Percentiles rank a stretch among this genome's conserved stretches.
These are phyloP conservation scores for Hexactinellida sp. DNA, from an alignment of 37 sponge, comb jelly and placozoan species.

Conservation along the genomic window DNA sequence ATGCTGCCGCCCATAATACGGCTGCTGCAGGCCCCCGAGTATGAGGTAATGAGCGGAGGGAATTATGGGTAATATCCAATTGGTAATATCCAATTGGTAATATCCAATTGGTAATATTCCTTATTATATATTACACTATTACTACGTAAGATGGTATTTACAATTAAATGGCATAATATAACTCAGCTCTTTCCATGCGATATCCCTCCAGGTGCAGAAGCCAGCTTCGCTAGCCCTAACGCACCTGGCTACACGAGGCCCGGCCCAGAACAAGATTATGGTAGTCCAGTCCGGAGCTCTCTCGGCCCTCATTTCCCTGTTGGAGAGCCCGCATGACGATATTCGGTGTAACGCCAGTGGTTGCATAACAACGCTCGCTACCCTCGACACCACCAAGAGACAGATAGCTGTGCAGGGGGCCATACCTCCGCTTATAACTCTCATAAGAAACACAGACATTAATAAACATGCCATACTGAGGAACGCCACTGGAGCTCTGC, in stretches of 20 bases:
- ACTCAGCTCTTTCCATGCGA: no score
- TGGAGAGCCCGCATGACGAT: constrained; percentile 34
- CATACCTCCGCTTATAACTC: constrained; percentile 34
- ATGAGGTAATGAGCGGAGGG: constrained; percentile 44
- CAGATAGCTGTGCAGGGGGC: constrained; percentile 58
- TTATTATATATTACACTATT: no score
- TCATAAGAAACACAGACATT: constrained; percentile 28
- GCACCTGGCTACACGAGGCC: constrained; percentile 61
- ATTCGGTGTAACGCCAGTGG: constrained; percentile 87
- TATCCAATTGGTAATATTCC: no score
- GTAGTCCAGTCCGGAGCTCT: constrained; percentile 53
- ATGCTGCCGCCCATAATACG: constrained; percentile 55
- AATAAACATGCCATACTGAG: constrained; percentile 39
- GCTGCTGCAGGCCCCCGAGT: constrained; percentile 47
- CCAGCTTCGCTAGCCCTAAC: constrained; percentile 66
- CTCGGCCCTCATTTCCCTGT: constrained; percentile 49
- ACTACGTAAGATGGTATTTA: no score
- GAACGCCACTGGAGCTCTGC: constrained; percentile 63
- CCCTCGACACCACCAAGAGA: constrained; percentile 55
- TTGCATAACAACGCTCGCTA: constrained; percentile 81
- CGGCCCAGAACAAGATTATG: constrained; percentile 54
- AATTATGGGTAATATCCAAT: no score
- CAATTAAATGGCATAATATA: no score
- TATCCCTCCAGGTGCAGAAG: constrained; percentile 38
- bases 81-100: no score